A percentile compares a stretch with the other conserved stretches of the same genome.
Conservation (phyloP, 2,888 invertebrate species). For the Lissonota sp. region DNA sequence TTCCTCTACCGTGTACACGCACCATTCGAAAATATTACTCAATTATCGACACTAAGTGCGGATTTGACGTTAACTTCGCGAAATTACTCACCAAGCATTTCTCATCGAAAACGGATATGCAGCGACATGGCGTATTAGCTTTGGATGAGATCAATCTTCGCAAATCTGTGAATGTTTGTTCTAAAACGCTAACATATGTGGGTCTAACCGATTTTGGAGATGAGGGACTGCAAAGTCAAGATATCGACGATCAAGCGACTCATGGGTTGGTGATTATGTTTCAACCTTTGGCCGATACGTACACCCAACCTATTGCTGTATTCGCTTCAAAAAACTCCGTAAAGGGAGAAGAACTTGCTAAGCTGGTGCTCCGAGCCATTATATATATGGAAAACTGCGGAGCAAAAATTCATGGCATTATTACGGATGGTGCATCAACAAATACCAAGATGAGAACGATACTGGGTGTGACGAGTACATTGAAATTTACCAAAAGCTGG, state of each 20-base stretch:
- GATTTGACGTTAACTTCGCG: conserved; percentile 60
- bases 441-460: conserved; percentile 65
- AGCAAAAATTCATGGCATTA: conserved; percentile 63
- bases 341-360: conserved; percentile 47
- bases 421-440: conserved; percentile 64
- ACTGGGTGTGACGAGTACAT: too few relatives aligned
- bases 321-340: conserved; percentile 64
- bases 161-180: conserved; percentile 46
- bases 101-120: conserved; percentile 15
- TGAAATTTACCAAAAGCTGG: too few relatives aligned
- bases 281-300: conserved; percentile 60
- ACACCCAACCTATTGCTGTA: conserved; percentile 66
- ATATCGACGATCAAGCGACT: conserved; percentile 57
- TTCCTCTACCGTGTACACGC: conserved; percentile 35
- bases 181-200: conserved; percentile 52
- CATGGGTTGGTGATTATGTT: conserved; percentile 67
- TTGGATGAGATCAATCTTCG: conserved; percentile 61
- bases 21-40: conserved; percentile 53
- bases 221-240: conserved; percentile 4
- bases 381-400: conserved; percentile 56
- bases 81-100: conserved; percentile 39
- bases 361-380: conserved; percentile 57
- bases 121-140: conserved; percentile 58
- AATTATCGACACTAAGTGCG: conserved; percentile 38
- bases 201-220: conserved; percentile 65